Percentiles rank a stretch among this genome's conserved stretches.
Conservation (phyloP, 35 echinoderm and acorn worm genomes). For the Apostichopus parvimensis region DNA sequence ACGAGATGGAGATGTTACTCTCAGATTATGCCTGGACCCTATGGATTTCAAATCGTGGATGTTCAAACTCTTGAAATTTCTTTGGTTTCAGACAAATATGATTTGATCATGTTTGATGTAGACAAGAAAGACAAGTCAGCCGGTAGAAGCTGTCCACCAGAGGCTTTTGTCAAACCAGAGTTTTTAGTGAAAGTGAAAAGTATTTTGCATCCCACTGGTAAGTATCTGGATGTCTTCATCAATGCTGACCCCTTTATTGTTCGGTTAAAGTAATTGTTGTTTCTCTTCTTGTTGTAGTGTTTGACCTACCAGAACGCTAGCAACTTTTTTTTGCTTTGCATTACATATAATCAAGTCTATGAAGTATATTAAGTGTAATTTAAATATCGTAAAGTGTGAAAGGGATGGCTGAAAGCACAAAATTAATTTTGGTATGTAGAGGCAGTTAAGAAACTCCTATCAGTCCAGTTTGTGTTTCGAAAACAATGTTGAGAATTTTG, state of each 20-base stretch:
- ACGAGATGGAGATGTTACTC: background rate
- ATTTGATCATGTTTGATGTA: slow-evolving; percentile 80
- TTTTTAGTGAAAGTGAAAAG: slow-evolving; percentile 68
- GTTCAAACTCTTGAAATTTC: no score
- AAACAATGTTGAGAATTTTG: no score
- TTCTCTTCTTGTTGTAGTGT: background rate
- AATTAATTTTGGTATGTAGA: no score
- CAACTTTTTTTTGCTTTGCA: background rate
- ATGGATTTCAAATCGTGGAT: background rate
- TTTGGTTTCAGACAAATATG: slow-evolving; percentile 33
- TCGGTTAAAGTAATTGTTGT: background rate
- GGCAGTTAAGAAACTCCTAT: no score
- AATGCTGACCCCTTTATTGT: background rate
- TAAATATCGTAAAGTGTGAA: no score
- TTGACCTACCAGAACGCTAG: background rate
- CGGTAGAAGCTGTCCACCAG: slow-evolving; percentile 68
- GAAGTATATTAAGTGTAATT: no score
- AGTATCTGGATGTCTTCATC: background rate
- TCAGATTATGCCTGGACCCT: background rate
- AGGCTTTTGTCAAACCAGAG: slow-evolving; percentile 65
- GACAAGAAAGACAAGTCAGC: slow-evolving; percentile 71
- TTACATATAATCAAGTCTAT: background rate
- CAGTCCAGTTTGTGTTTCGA: no score
- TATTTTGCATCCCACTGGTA: slow-evolving; percentile 70
- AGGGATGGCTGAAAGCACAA: no score